A percentile compares a stretch with the other conserved stretches of the same genome.
Conservation (phyloP, 2,113 vertebrate species). For the Numida meleagris region DNA sequence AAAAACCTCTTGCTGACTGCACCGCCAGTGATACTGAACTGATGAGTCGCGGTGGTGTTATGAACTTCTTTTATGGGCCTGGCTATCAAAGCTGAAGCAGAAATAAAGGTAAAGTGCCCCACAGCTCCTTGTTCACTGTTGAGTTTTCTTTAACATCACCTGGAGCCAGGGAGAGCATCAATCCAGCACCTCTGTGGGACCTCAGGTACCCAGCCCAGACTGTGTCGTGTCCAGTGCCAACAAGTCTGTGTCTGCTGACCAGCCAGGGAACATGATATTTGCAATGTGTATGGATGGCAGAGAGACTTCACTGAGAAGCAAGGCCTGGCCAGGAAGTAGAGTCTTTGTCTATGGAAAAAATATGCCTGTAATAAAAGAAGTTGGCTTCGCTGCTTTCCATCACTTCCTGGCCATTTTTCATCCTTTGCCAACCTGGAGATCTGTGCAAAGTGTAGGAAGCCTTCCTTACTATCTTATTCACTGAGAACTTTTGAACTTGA, state of each 20-base stretch:
- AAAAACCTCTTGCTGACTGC: background rate
- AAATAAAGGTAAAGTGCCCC: background rate
- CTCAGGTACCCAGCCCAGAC: fast-evolving
- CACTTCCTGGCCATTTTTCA: background rate
- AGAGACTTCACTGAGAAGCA: background rate
- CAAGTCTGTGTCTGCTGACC: background rate
- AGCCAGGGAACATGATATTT: background rate
- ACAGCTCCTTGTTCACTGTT: background rate
- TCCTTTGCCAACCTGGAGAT: background rate
- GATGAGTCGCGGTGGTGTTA: background rate
- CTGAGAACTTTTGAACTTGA: background rate
- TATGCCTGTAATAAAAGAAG: background rate
- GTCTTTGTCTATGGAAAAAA: background rate
- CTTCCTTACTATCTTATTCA: background rate
- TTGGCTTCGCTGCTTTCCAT: background rate
- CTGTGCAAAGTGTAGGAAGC: background rate
- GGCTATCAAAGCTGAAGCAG: background rate
- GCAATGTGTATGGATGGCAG: background rate
- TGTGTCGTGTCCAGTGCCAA: background rate
- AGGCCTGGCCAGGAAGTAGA: background rate
- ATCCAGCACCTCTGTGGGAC: background rate
- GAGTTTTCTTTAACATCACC: background rate
- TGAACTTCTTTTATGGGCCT: background rate
- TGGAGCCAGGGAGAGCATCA: background rate
- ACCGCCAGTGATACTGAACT: background rate